Conservation (phyloP, 92 coral and sea anemone species). For the Palythoa grandis region DNA sequence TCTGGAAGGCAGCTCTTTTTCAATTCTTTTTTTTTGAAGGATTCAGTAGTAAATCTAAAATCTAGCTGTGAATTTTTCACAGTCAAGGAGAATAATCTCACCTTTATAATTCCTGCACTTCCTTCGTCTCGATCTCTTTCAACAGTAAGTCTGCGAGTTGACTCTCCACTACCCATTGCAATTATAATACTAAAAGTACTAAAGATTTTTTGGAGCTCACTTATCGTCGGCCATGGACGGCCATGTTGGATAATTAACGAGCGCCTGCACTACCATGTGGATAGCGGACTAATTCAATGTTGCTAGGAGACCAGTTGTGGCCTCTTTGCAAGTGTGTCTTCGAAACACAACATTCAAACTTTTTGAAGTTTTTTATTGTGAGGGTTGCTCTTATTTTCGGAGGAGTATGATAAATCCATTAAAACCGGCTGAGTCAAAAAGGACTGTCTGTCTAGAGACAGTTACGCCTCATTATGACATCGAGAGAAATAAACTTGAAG, state of each 20-base stretch:
- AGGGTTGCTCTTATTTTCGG: neutral
- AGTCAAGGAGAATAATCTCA: neutral
- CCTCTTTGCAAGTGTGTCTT: neutral
- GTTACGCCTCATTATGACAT: conserved; percentile 52
- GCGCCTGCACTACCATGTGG: conserved; percentile 40
- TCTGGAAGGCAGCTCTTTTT: neutral
- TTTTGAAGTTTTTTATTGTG: neutral
- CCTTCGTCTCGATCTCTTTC: conserved; percentile 68
- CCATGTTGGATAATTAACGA: conserved; percentile 63
- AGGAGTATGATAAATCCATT: conserved; percentile 73
- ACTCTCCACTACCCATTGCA: conserved; percentile 88
- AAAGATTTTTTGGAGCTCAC: neutral
- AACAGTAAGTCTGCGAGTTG: conserved; percentile 80
- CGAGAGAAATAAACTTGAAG: conserved; percentile 55
- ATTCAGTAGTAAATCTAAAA: no score
- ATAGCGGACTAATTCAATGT: conserved; percentile 52
- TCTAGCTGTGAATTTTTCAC: neutral
- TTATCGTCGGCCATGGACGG: conserved; percentile 76
- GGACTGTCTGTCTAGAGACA: conserved; percentile 74
- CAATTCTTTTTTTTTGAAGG: no score
- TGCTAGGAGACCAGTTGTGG: conserved; percentile 37
- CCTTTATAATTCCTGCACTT: conserved; percentile 76
- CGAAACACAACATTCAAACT: conserved; percentile 17
- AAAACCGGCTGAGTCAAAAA: conserved; percentile 48
- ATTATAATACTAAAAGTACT: neutral